These are phyloP conservation scores for Metellina segmentata DNA, from an alignment of 2,888 invertebrate genomes.

Conservation along the genomic window DNA sequence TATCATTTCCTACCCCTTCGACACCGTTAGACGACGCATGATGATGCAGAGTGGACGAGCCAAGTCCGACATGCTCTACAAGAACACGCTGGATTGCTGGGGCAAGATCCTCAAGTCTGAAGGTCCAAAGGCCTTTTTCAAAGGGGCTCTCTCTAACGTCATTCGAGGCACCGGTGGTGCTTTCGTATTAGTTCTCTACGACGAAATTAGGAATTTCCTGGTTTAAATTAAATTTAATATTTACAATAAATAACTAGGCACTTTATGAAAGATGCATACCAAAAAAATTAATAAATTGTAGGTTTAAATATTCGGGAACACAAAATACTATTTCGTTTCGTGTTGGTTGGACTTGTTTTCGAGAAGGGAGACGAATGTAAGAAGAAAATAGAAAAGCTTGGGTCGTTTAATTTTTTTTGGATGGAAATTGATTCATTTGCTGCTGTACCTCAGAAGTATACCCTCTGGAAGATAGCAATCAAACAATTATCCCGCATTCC, in stretches of 20 bases:
- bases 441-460: too few species aligned
- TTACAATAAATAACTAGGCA: slow-evolving; percentile 34
- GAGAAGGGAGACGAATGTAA: background rate
- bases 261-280: slow-evolving; percentile 48
- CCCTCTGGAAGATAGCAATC: too few species aligned
- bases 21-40: slow-evolving; percentile 84
- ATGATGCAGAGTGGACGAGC: slow-evolving; percentile 84
- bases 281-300: slow-evolving; percentile 45
- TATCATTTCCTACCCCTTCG: slow-evolving; percentile 84
- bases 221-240: slow-evolving; percentile 69
- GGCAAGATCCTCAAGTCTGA: slow-evolving; percentile 82
- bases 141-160: slow-evolving; percentile 81
- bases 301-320: slow-evolving; percentile 53
- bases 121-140: slow-evolving; percentile 79
- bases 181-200: slow-evolving; percentile 81
- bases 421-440: too few species aligned
- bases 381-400: background rate
- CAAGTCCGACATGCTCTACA: slow-evolving; percentile 81
- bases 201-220: slow-evolving; percentile 80
- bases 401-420: too few species aligned
- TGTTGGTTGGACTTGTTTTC: slow-evolving; percentile 25
- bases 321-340: slow-evolving; percentile 27
- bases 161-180: slow-evolving; percentile 82
- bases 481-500: background rate
- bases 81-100: slow-evolving; percentile 82